Conservation (phyloP, 64 coral and sea anemone species). For the Pocillopora verrucosa region DNA sequence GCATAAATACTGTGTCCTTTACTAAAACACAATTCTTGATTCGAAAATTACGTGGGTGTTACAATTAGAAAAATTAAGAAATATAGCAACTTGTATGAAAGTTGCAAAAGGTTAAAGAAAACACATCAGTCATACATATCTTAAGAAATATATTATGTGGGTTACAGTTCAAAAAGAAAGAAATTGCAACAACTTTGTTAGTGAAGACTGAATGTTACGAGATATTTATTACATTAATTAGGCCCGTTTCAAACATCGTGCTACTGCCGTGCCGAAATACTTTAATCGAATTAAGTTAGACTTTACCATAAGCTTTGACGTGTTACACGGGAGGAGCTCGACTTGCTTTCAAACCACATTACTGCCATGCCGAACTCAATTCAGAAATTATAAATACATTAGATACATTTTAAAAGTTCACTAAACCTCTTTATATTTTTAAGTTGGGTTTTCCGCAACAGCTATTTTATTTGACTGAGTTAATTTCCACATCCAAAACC, state of each 20-base stretch:
- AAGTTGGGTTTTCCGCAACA: slow-evolving; percentile 40
- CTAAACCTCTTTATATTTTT: slow-evolving; percentile 22
- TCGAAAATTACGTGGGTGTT: slow-evolving; percentile 30
- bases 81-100: slow-evolving; percentile 40
- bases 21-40: neutral
- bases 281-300: neutral
- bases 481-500: slow-evolving; percentile 1
- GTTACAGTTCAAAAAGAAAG: slow-evolving; percentile 11
- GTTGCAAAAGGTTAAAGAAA: slow-evolving; percentile 32
- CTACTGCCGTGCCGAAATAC: neutral
- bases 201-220: neutral
- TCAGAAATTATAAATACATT: no score
- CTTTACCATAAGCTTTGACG: neutral
- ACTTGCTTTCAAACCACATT: no score
- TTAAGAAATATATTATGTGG: neutral
- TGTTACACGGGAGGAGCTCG: no score
- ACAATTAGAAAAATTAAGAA: slow-evolving; percentile 33
- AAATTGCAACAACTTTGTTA: neutral
- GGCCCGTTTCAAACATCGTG: neutral
- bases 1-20: no score
- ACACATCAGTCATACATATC: slow-evolving; percentile 29
- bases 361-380: no score
- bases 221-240: slow-evolving; percentile 16
- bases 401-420: slow-evolving; percentile 42
- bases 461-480: slow-evolving; percentile 41